Base-by-base conservation (phyloP, 35 echinoderm and acorn worm genomes). In the Holothuria glaberrima region DNA sequence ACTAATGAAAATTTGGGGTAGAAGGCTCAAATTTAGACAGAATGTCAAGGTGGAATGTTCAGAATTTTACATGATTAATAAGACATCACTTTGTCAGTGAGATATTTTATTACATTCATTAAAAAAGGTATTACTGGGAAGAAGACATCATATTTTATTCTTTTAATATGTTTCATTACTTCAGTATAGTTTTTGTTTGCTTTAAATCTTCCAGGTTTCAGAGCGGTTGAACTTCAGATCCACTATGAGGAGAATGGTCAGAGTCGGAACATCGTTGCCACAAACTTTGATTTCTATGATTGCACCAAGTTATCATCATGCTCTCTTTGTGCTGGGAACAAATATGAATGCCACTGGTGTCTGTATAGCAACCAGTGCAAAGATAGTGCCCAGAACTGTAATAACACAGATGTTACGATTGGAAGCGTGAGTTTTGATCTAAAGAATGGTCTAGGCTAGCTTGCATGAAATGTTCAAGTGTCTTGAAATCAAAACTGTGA, bases 291-390 rank as follows among this genome's bases (percentile, higher is more conserved):
- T 31, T 84, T 84, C 30, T 84, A 84, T n/a, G 32, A 84, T 32
- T 84, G 80, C 19, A 64, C 52, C 32, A 18, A 59, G 34, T 57
- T 84, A 9, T 30, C 80, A 18, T 61, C 80, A 19, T 84, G 80
- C 80, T 31, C 54, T n/a, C 4, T 58, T 12, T 84, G 80, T 61
- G 80, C 80, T 59, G 80, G 57, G 6, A 84, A 84, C 57, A 84
- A 84, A 64, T 84, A 62, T 61, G 56, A 56, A 46, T 84, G 80
- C 28, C 52, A 31, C 19, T 84, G 80, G 80, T 84, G 80, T 38
- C 80, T 64, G 24, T 21, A 33, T 34, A 64, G 59, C 56, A 84
- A 84, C 80, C 52, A 64, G 56, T 84, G 80, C 19, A 59, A n/a
- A 58, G 57, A 61, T 34, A 33, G 29, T 28, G 17, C 54, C 9